Conservation (phyloP, 2,797 vertebrate species). For the Phoebastria nigripes region DNA sequence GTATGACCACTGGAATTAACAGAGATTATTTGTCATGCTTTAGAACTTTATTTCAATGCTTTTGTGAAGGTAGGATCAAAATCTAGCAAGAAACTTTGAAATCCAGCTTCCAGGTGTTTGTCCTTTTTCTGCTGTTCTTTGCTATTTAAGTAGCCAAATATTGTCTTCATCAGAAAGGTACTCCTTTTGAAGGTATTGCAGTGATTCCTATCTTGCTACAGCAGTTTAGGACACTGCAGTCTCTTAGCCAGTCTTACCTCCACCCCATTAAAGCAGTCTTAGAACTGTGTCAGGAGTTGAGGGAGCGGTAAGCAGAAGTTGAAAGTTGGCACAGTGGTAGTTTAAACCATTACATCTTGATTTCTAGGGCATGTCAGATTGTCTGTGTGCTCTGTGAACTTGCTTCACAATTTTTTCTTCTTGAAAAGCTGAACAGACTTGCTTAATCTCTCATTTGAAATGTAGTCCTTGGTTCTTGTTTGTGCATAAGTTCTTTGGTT, state of each 20-base stretch:
- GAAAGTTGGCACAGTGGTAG: background rate
- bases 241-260: background rate
- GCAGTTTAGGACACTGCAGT: background rate
- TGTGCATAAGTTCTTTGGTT: background rate
- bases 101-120: background rate
- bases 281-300: background rate
- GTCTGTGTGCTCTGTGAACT: background rate
- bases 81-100: background rate
- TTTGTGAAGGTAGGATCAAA: background rate
- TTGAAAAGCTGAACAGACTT: background rate
- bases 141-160: background rate
- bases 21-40: background rate
- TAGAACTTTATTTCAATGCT: background rate
- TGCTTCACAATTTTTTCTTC: background rate
- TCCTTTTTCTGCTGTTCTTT: background rate
- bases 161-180: background rate
- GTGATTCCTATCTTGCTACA: background rate
- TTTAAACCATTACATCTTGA: background rate
- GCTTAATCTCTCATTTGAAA: background rate
- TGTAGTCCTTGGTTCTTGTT: background rate
- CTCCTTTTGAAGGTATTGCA: background rate
- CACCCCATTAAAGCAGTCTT: background rate
- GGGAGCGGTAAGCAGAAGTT: background rate
- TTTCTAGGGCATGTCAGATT: background rate
- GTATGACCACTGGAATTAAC: background rate